Evolutionary conservation across 2,888 invertebrate species (phyloP).

Genomic region (Dicranocentrus wangi): DNA sequence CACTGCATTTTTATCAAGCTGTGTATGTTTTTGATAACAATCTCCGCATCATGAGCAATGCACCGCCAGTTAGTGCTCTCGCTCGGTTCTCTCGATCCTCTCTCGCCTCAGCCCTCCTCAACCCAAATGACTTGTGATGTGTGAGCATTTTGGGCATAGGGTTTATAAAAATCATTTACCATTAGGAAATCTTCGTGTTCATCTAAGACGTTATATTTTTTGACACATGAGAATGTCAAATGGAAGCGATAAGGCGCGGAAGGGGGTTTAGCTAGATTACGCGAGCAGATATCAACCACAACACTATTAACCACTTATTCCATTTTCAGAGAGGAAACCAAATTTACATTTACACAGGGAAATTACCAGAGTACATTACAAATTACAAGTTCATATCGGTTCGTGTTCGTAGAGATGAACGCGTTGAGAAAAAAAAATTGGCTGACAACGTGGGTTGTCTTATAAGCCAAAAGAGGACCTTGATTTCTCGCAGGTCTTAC

Average conservation of each 20-base stretch:
- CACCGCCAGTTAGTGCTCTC: not conserved
- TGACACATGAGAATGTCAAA: constrained; percentile 69
- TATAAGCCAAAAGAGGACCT: not conserved
- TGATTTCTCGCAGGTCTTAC: too few species aligned
- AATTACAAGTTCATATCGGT: not conserved
- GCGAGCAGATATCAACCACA: constrained; percentile 62
- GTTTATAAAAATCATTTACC: constrained; percentile 57
- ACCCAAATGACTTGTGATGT: constrained; percentile 55
- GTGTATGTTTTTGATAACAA: constrained; percentile 49
- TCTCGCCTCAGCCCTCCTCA: not conserved
- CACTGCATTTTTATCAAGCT: constrained; percentile 29
- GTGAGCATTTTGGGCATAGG: constrained; percentile 49
- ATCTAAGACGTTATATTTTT: constrained; percentile 62
- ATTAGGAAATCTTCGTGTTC: constrained; percentile 59
- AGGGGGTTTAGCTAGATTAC: constrained; percentile 71
- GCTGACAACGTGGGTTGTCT: constrained; percentile 23
- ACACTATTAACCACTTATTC: constrained; percentile 40
- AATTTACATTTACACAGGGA: not conserved
- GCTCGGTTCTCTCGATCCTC: not conserved
- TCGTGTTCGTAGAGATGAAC: not conserved
- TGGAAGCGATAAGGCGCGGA: constrained; percentile 69
- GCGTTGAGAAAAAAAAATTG: not conserved
- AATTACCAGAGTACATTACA: not conserved
- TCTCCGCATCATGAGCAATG: constrained; percentile 39
- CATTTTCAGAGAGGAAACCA: constrained; percentile 43